Evolutionary conservation across 1,140 invertebrate genomes (phyloP).

Genomic region (Drosophila repleta): DNA sequence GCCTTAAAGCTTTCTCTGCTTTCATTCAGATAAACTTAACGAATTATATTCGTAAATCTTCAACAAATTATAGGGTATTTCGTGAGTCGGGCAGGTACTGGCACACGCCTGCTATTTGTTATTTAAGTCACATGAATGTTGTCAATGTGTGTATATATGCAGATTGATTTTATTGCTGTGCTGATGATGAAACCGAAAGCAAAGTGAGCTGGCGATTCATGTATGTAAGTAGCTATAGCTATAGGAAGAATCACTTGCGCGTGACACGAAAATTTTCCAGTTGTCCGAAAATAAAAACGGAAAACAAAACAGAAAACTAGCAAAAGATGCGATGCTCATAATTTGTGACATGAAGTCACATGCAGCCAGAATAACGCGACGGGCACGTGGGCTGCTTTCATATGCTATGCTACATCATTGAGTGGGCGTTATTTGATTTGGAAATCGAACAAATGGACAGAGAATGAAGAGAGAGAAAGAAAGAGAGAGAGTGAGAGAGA

Average conservation of each 20-base stretch:
- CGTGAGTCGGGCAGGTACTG: background rate
- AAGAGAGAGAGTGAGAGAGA: background rate
- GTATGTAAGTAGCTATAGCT: conserved; percentile 18
- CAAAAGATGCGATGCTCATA: conserved; percentile 34
- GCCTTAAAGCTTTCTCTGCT: too few relatives aligned
- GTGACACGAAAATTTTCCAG: conserved; percentile 72
- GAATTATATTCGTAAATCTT: too few relatives aligned
- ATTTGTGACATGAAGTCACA: conserved; percentile 61
- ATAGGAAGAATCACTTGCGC: conserved; percentile 50
- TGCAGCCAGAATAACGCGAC: conserved; percentile 45
- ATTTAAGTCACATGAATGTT: conserved; percentile 75
- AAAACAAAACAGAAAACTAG: conserved; percentile 3
- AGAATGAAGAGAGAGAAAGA: background rate
- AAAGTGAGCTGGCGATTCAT: conserved; percentile 17
- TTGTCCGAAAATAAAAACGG: background rate
- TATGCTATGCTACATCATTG: background rate
- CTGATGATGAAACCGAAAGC: conserved; percentile 48
- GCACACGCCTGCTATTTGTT: conserved; percentile 15
- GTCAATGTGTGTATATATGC: conserved; percentile 70
- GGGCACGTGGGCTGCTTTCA: conserved; percentile 58
- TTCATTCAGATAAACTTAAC: too few relatives aligned
- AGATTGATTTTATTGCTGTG: conserved; percentile 72
- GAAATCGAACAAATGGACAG: conserved; percentile 22
- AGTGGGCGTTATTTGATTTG: conserved; percentile 17
- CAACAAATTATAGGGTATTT: conserved; percentile 31